Evolutionary conservation across 2,113 vertebrate species (phyloP), one percentile per base, ranked within the genome.

Genomic region (Pleuronectes platessa): DNA sequence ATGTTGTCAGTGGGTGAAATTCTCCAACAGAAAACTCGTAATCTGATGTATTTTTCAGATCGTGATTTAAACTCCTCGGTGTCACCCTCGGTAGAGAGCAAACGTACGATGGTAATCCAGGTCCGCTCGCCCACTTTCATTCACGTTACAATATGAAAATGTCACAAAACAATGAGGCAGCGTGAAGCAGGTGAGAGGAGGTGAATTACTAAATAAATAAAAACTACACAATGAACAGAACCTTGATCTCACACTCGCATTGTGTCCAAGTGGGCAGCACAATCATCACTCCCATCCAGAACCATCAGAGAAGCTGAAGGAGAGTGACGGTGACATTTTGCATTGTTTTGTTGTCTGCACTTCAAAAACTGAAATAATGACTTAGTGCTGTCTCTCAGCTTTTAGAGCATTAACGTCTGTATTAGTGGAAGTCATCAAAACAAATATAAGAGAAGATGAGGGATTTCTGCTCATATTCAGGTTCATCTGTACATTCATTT

Each of bases 91-190:
- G 64, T 27, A 1, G 3, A 31, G 42, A 63, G 71, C 14, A 27
- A 27, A 54, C 54, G 27, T 20, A 20, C 1, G 20, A 18, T 35
- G 40, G 35, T 49, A 61, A 21, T 4, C 47, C n/a, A 9, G 11
- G 24, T 26, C 51, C 31, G 1, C 3, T 45, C 73, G 21, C 40
- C 21, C 20, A 1, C 24, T 64, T 71, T 77, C 42, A 55, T 60
- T 76, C 23, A 62, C 64, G 49, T 55, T 63, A 70, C 78, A 70
- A 66, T 59, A 74, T 77, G 14, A 76, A 73, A 55, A 62, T 75
- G 70, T 69, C 72, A 82, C 67, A 47, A 47, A 81, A 61, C 27
- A 73, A 69, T 78, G 58, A 75, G 65, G 67, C 2, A 15, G 26
- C 35, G 20, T 71, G 66, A 56, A 26, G 72, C 49, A 51, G 51